These are phyloP conservation scores for Coilia nasus DNA, from an alignment of 2,797 vertebrate species.

Conservation along the genomic window DNA sequence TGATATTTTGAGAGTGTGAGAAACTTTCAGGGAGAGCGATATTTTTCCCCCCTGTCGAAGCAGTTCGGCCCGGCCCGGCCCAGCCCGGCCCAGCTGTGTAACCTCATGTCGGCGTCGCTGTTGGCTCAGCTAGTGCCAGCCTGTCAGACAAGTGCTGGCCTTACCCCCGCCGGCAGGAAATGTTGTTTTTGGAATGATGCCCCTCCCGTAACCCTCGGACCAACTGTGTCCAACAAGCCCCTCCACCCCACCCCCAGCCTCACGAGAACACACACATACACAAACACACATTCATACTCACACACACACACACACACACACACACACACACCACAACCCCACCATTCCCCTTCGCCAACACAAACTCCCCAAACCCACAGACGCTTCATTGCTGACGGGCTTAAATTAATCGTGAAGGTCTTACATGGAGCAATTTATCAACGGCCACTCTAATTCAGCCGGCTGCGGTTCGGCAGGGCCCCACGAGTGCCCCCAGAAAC, in stretches of 20 bases:
- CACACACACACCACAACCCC: neutral
- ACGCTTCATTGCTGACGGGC: conserved; percentile 56
- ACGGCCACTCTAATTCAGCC: conserved; percentile 50
- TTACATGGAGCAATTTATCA: conserved; percentile 59
- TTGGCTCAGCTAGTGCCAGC: conserved; percentile 51
- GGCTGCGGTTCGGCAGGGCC: conserved; percentile 46
- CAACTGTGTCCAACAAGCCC: conserved; percentile 22
- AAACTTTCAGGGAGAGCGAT: conserved; percentile 3
- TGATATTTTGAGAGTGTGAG: conserved; percentile 45
- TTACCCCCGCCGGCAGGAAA: conserved; percentile 47
- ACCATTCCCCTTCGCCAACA: conserved; percentile 45
- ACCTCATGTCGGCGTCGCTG: conserved; percentile 51
- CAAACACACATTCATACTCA: neutral
- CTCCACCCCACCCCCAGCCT: neutral
- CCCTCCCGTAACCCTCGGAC: conserved; percentile 40
- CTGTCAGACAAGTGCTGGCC: conserved; percentile 53
- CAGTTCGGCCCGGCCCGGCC: neutral
- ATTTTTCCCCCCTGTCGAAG: conserved; percentile 42
- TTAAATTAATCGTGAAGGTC: conserved; percentile 56
- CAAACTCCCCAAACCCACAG: conserved; percentile 56
- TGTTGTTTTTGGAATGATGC: conserved; percentile 58
- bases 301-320: neutral
- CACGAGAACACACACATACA: neutral
- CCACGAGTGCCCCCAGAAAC: conserved; percentile 45
- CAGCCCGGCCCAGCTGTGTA: conserved; percentile 48